Evolutionary conservation across 2,797 vertebrate species (phyloP).

Genomic region (Myotis findleyi): DNA sequence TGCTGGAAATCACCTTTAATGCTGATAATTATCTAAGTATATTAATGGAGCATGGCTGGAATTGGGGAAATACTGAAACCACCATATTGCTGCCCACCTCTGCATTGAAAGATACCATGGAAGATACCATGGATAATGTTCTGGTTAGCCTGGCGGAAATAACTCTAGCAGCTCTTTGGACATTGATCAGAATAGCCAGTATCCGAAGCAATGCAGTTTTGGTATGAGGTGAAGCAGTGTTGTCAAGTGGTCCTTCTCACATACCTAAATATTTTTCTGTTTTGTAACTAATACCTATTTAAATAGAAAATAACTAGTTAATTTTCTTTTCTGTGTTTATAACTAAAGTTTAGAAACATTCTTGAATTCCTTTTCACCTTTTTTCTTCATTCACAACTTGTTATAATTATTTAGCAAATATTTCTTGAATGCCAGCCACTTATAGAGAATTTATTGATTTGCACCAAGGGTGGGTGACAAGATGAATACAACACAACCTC

Average conservation of each 20-base stretch:
- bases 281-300: constrained; percentile 29
- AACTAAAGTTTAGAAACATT: constrained; percentile 14
- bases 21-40: not conserved
- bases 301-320: constrained; percentile 22
- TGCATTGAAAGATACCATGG: not conserved
- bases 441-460: not conserved
- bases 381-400: not conserved
- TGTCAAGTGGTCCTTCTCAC: not conserved
- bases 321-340: not conserved
- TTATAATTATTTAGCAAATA: not conserved
- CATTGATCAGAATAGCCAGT: not conserved
- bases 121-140: not conserved
- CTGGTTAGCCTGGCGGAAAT: not conserved
- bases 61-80: not conserved
- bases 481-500: not conserved
- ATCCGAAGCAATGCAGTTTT: not conserved
- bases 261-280: not conserved
- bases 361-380: not conserved
- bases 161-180: not conserved
- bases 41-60: not conserved
- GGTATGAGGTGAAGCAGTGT: not conserved
- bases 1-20: not conserved
- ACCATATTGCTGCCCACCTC: not conserved
- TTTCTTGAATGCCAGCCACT: not conserved
- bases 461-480: too few species aligned